A percentile compares a stretch with the other conserved stretches of the same genome.
These are phyloP conservation scores for Sander vitreus DNA, from an alignment of 2,113 vertebrate genomes.

Conservation along the genomic window DNA sequence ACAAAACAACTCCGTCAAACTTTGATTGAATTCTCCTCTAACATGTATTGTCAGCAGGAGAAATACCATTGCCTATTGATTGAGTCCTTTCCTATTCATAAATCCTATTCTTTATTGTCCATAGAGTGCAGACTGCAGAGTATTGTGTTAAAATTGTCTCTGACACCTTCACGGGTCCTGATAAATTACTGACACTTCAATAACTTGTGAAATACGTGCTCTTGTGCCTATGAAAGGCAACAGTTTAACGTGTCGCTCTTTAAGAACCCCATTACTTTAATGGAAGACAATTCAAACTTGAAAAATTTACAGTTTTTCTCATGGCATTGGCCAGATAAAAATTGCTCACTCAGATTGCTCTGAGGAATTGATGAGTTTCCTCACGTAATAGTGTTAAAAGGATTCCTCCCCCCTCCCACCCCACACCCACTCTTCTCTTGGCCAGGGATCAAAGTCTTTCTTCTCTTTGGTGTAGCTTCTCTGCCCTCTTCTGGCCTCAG, in stretches of 20 bases:
- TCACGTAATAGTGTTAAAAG: conserved; percentile 76
- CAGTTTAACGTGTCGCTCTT: conserved; percentile 73
- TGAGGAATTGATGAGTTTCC: conserved; percentile 73
- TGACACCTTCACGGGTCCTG: conserved; percentile 61
- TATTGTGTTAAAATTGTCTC: conserved; percentile 53
- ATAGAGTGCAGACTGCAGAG: conserved; percentile 50
- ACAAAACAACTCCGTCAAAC: conserved; percentile 65
- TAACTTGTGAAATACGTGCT: conserved; percentile 71
- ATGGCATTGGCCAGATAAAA: conserved; percentile 54
- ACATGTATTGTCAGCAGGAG: conserved; percentile 61
- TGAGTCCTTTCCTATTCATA: conserved; percentile 62
- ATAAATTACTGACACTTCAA: conserved; percentile 79
- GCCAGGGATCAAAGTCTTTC: conserved; percentile 47
- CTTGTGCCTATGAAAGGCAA: conserved; percentile 66
- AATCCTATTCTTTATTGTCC: conserved; percentile 65
- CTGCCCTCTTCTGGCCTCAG: conserved; percentile 80
- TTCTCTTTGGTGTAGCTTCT: conserved; percentile 65
- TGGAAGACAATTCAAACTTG: conserved; percentile 73
- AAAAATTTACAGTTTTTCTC: conserved; percentile 73
- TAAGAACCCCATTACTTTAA: conserved; percentile 80
- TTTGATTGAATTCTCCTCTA: conserved; percentile 71
- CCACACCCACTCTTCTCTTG: conserved; percentile 48
- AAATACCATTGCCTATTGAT: conserved; percentile 70
- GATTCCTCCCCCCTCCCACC: conserved; percentile 17
- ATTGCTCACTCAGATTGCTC: conserved; percentile 63